Conservation (phyloP, 2,113 vertebrate species). For the Grallaria varia region DNA sequence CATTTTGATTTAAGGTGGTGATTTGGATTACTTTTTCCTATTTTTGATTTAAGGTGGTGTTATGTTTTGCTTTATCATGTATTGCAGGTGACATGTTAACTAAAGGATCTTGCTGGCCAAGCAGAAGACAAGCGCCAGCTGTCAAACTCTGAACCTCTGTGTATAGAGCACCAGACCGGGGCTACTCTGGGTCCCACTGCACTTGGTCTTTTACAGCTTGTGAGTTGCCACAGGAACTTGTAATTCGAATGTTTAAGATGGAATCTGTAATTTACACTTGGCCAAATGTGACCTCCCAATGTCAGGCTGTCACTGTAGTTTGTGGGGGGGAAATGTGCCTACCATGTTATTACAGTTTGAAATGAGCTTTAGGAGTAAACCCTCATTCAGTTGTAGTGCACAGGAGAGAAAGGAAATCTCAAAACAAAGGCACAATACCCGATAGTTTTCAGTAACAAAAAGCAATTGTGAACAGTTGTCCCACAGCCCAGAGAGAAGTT, state of each 20-base stretch:
- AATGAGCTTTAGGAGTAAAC: not conserved
- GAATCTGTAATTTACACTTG: not conserved
- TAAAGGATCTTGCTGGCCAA: not conserved
- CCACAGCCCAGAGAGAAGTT: not conserved
- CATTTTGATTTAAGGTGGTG: not conserved
- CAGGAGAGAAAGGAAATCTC: not conserved
- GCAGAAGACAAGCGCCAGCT: not conserved
- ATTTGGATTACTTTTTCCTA: not conserved
- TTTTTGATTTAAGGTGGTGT: not conserved
- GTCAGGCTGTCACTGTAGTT: not conserved
- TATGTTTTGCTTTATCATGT: not conserved
- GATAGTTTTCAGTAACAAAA: not conserved
- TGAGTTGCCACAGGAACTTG: not conserved
- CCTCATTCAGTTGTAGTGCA: not conserved
- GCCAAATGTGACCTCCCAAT: not conserved
- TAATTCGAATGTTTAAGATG: not conserved
- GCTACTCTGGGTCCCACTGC: not conserved
- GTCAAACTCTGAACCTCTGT: not conserved
- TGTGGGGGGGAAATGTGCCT: not conserved
- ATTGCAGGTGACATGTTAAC: not conserved
- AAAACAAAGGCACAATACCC: not conserved
- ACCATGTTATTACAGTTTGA: not conserved
- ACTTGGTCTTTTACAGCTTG: not conserved
- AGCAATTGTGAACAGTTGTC: not conserved
- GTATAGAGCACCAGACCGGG: not conserved